Base-by-base conservation (phyloP, 2,113 vertebrate genomes). In the Globicephala melas region DNA sequence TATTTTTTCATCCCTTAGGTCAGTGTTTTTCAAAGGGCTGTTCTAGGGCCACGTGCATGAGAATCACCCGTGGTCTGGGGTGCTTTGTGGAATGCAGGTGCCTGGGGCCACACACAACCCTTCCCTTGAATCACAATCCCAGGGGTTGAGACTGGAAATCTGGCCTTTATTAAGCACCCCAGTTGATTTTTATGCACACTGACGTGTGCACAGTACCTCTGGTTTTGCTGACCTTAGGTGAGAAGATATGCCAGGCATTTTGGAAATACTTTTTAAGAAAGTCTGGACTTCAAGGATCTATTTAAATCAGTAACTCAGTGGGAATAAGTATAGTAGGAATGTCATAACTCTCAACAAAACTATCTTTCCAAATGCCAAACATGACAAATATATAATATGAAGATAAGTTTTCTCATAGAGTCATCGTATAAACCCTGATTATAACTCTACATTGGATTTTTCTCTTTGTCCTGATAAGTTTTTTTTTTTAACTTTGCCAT, bases 301-400 rank as follows among this genome's bases (percentile, higher is more conserved):
- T 53, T 68, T 86, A 70, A 82, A n/a, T 91, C 5, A n/a, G n/a
- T 71, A 81, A 86, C 21, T 86, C 31, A 31, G 31, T 68, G n/a
- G 9, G 8, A 87, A 36, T 82, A n/a, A 41, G 23, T 71, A 25
- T 3, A 71, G 74, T n/a, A 18, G 41, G 12, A 91, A 68, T 50
- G 76, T 60, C 11, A 10, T n/a, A 85, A 6, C 47, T 81, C 21
- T 70, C 50, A 53, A n/a, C n/a, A 58, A 81, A 36, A 67, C 6
- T 31, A 60, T 47, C 1, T n/a, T 80, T 58, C 33, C 20, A 8
- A 60, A 76, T 1, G 8, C 2, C 12, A 63, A 13, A 70, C 77
- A n/a, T 21, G 71, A 91, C 5, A 47, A 90, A 44, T 15, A 15
- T 14, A 44, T 18, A 44, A 83, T 53, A 82, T 13, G 9, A 68